phyloP scores from a whole-genome alignment of 2,888 invertebrate genomes.

The Acholoe squamosa region DNA sequence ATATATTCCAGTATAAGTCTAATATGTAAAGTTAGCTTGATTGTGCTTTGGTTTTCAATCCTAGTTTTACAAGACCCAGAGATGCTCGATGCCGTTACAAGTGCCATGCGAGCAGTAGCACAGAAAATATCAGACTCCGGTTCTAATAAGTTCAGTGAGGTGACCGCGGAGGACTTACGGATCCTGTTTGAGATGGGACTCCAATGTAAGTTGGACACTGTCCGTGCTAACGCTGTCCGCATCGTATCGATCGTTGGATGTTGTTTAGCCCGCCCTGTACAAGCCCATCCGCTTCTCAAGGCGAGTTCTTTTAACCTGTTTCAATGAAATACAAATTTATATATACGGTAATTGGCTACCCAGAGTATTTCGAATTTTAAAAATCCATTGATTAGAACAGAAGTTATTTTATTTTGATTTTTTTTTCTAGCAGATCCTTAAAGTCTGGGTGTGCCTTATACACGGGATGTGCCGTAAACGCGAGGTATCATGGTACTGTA shows the following conservation, averaged over 20 bases:
- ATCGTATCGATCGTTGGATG: constrained; percentile 78
- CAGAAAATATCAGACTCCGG: constrained; percentile 87
- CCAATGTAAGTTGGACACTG: constrained; percentile 74
- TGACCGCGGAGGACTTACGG: constrained; percentile 77
- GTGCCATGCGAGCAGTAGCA: constrained; percentile 89
- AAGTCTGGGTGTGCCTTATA: too few relatives aligned
- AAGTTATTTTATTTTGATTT: too few relatives aligned
- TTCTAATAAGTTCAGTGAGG: constrained; percentile 76
- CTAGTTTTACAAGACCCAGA: constrained; percentile 73
- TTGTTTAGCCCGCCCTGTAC: constrained; percentile 66
- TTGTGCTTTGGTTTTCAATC: not conserved
- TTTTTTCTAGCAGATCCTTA: too few relatives aligned
- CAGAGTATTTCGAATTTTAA: too few relatives aligned
- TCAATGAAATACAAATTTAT: too few relatives aligned
- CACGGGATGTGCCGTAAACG: too few relatives aligned
- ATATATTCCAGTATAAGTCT: too few relatives aligned
- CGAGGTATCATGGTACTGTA: too few relatives aligned
- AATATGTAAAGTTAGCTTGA: too few relatives aligned
- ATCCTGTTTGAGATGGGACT: constrained; percentile 77
- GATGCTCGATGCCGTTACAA: constrained; percentile 88
- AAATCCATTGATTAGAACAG: too few relatives aligned
- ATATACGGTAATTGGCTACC: too few relatives aligned
- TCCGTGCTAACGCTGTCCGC: constrained; percentile 77
- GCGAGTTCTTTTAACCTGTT: too few relatives aligned
- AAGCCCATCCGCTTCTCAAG: constrained; percentile 62